Percentiles rank a stretch among this genome's conserved stretches.
Evolutionary conservation across 2,113 vertebrate species (phyloP).

Genomic region (Fulica atra): DNA sequence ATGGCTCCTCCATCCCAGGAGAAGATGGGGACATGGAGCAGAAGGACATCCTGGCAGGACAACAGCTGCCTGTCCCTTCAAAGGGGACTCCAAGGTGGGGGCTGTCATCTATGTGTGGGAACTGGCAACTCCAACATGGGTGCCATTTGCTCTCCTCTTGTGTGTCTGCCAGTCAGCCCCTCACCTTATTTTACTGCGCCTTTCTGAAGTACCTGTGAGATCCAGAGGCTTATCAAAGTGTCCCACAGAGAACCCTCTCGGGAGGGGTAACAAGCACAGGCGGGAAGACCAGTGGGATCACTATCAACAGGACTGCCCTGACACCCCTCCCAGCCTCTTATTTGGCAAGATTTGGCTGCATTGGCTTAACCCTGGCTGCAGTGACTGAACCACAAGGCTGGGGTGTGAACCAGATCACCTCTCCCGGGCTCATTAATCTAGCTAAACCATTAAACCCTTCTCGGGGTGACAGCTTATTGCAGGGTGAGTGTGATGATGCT

Average conservation of each 20-base stretch:
- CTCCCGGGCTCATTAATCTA: background rate
- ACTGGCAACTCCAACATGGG: rapidly evolving
- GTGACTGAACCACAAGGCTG: background rate
- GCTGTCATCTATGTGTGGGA: background rate
- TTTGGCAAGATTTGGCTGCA: background rate
- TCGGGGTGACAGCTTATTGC: background rate
- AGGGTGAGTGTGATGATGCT: background rate
- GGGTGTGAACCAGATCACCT: rapidly evolving
- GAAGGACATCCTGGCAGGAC: background rate
- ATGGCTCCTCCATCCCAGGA: background rate
- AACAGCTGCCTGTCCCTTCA: background rate
- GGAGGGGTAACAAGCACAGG: rapidly evolving
- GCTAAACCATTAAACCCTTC: background rate
- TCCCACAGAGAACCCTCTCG: background rate
- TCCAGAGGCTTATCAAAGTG: background rate
- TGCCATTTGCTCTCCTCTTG: background rate
- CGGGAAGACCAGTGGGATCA: rapidly evolving
- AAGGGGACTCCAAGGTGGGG: background rate
- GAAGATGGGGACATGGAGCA: background rate
- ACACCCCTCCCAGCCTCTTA: background rate
- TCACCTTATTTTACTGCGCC: background rate
- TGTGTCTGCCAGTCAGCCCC: background rate
- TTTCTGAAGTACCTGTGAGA: background rate
- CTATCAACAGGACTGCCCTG: rapidly evolving
- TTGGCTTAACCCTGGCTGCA: background rate